These are phyloP conservation scores for Xestia xanthographa DNA, from an alignment of 2,888 invertebrate species.

Conservation along the genomic window DNA sequence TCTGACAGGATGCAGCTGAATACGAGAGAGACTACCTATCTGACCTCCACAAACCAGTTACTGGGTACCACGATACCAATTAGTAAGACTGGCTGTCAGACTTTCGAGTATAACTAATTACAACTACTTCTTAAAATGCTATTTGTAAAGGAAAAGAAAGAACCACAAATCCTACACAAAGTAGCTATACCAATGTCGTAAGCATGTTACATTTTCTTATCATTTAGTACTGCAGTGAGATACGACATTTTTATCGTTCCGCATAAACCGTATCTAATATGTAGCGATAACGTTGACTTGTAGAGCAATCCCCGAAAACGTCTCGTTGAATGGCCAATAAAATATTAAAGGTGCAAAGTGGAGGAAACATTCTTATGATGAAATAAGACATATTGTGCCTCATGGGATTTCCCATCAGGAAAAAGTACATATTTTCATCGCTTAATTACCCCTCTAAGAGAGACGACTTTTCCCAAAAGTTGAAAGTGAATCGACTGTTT, in stretches of 20 bases:
- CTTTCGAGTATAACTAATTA: background rate
- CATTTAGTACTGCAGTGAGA: slow-evolving; percentile 43
- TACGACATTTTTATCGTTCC: slow-evolving; percentile 55
- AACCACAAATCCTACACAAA: background rate
- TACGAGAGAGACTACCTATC: background rate
- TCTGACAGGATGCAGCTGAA: background rate
- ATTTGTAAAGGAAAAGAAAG: background rate
- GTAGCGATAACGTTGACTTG: slow-evolving; percentile 26
- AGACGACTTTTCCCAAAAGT: no score
- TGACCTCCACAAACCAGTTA: background rate
- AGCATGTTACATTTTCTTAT: slow-evolving; percentile 48
- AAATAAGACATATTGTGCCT: background rate
- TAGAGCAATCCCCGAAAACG: slow-evolving; percentile 27
- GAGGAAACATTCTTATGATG: background rate
- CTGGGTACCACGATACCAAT: no score
- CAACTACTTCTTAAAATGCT: background rate
- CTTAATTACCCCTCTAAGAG: no score
- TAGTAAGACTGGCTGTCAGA: background rate
- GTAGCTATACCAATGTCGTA: slow-evolving; percentile 5
- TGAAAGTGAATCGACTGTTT: no score
- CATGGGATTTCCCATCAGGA: background rate
- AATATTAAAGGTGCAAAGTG: slow-evolving; percentile 6
- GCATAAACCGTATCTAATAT: slow-evolving; percentile 50
- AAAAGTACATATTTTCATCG: background rate
- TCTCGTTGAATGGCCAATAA: slow-evolving; percentile 11